Base-by-base conservation (phyloP, 2,797 vertebrate genomes). In the Siniperca scherzeri region DNA sequence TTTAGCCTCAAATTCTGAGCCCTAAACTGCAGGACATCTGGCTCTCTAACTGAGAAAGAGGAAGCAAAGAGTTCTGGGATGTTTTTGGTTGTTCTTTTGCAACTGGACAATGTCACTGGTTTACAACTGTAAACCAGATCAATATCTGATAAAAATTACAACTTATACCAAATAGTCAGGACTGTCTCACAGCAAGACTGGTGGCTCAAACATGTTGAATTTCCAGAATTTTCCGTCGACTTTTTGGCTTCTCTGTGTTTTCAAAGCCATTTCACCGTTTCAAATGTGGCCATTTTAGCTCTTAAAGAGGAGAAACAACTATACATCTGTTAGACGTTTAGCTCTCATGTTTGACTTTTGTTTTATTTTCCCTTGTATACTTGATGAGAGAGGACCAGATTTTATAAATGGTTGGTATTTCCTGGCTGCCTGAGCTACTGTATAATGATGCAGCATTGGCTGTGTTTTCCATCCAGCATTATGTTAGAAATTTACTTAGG, bases 1-100 rank as follows among this genome's bases (percentile, higher is more conserved):
- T 99, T 99, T 93, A 99, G 98, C 94, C 97, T 99, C 76, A 99
- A 99, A 82, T 99, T 99, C 87, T 99, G 92, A 97, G 77, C 50
- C 5, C 3, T 10, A 4, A 55, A 19, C 71, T n/a, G 67, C 60
- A 68, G 77, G 59, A 80, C 27, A 16, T 22, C 44, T 79, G 64
- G 62, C 75, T 44, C 71, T 60, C 27, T 8, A 16, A 16, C 46
- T 7, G 64, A 75, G 66, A 44, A 50, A 66, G 70, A 62, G 13
- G 69, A 52, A 79, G 79, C 82, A 70, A 48, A 78, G 61, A 56
- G 27, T 78, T 77, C 68, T 85, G 80, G 85, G 86, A 90, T 77
- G 76, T 65, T 52, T 8, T 9, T 21, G 9, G 62, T 86, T 40
- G 61, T 78, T 82, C 13, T 80, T 66, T 74, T 70, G 70, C 72